Evolutionary conservation across 2,888 invertebrate genomes (phyloP).

Genomic region (Drosophila flavopinicola): DNA sequence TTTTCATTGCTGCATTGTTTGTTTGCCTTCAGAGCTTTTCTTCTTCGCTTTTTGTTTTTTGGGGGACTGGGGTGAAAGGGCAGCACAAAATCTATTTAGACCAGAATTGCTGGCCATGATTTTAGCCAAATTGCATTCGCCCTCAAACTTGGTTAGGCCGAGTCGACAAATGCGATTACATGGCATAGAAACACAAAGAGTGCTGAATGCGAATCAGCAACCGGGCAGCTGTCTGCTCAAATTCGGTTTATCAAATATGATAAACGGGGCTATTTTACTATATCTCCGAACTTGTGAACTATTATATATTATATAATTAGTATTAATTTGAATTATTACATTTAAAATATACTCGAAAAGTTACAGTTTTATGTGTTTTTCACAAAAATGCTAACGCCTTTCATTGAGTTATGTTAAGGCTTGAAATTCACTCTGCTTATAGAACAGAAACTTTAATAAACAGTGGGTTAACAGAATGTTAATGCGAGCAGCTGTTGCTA

Average conservation of each 20-base stretch:
- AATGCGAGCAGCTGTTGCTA: too few species aligned
- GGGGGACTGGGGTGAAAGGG: background rate
- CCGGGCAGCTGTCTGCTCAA: background rate
- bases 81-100: conserved; percentile 55
- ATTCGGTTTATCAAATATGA: background rate
- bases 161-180: conserved; percentile 67
- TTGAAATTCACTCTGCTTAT: too few species aligned
- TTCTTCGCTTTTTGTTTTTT: conserved; percentile 2
- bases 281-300: background rate
- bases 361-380: too few species aligned
- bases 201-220: background rate
- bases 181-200: conserved; percentile 33
- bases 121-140: conserved; percentile 68
- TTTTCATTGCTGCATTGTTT: conserved; percentile 42
- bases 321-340: background rate
- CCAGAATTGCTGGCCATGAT: conserved; percentile 56
- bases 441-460: too few species aligned
- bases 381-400: too few species aligned
- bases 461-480: too few species aligned
- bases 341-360: too few species aligned
- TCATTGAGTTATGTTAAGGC: too few species aligned
- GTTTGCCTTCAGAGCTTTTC: conserved; percentile 29
- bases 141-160: conserved; percentile 29
- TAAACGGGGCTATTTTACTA: background rate
- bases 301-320: background rate